phyloP scores from a whole-genome alignment of 1,140 invertebrate species.

The Capitella teleta region DNA sequence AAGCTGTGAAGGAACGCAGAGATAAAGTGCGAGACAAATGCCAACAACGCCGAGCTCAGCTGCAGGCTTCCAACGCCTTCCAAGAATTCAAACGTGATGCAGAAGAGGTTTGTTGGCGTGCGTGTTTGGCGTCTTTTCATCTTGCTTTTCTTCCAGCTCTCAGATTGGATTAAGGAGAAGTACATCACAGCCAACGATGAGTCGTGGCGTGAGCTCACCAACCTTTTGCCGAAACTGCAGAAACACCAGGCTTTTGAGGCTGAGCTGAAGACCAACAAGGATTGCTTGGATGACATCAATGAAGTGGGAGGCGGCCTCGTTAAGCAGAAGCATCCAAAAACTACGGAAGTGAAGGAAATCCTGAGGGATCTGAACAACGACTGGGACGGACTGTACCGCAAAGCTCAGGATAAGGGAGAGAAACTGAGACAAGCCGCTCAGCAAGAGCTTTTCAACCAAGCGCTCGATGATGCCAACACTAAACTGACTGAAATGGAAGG shows the following conservation, averaged over 20 bases:
- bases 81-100: conserved; percentile 98
- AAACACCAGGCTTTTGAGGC: conserved; percentile 96
- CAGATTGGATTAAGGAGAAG: conserved; percentile 82
- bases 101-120: conserved; percentile 89
- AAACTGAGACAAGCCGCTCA: conserved; percentile 65
- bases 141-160: conserved; percentile 20
- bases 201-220: conserved; percentile 80
- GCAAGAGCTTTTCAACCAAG: conserved; percentile 73
- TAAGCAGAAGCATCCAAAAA: conserved; percentile 81
- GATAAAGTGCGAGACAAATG: conserved; percentile 88
- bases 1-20: conserved; percentile 76
- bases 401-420: conserved; percentile 60
- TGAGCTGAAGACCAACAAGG: conserved; percentile 91
- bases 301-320: conserved; percentile 91
- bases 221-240: conserved; percentile 84
- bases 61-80: conserved; percentile 91
- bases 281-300: conserved; percentile 80
- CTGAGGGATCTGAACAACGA: conserved; percentile 78
- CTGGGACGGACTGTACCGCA: conserved; percentile 81
- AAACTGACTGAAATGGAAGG: conserved; percentile 73
- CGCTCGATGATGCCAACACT: conserved; percentile 54
- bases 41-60: conserved; percentile 82
- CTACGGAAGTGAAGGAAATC: conserved; percentile 77
- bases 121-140: no score
- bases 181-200: conserved; percentile 81